phyloP scores from a whole-genome alignment of 2,797 vertebrate genomes.

The Hemibagrus guttatus region DNA sequence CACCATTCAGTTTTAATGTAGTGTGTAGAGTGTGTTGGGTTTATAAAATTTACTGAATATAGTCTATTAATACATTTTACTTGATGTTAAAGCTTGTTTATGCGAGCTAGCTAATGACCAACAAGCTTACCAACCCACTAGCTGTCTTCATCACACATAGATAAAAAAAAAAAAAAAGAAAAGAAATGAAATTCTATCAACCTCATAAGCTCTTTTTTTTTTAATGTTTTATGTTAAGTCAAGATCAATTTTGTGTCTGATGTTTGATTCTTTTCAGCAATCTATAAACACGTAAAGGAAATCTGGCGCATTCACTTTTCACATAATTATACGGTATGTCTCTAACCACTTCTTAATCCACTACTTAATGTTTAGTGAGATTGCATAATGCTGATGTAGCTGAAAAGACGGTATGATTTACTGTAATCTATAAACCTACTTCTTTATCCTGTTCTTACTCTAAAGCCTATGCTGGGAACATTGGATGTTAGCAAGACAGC shows the following conservation, averaged over 20 bases:
- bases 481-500: too few species aligned
- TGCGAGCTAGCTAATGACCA: neutral
- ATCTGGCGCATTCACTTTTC: too few species aligned
- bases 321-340: too few species aligned
- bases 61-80: neutral
- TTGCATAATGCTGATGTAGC: neutral
- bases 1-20: neutral
- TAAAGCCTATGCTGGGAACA: too few species aligned
- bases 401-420: neutral
- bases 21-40: too few species aligned
- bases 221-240: neutral
- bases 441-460: too few species aligned
- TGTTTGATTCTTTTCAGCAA: neutral
- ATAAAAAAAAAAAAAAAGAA: too few species aligned
- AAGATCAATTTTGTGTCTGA: neutral
- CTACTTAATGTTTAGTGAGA: neutral
- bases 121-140: neutral
- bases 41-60: neutral
- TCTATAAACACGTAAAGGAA: neutral
- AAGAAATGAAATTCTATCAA: neutral
- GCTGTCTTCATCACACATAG: neutral
- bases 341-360: neutral
- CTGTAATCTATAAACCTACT: too few species aligned
- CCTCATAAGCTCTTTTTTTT: too few species aligned
- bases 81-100: neutral